Conservation (phyloP, 2,888 invertebrate species). For the Globia sparganii region DNA sequence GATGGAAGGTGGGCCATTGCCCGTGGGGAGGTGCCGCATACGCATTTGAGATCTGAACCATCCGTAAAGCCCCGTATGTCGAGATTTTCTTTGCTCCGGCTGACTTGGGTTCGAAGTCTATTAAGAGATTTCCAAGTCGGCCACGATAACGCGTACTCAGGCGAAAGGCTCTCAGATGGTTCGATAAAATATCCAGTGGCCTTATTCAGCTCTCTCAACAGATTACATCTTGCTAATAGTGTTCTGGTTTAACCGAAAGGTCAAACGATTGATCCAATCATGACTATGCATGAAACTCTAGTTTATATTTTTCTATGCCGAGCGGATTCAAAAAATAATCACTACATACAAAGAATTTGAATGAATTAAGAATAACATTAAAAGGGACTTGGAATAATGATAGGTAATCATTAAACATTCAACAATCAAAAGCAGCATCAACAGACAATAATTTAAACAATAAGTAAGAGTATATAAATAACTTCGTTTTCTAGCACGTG, state of each 20-base stretch:
- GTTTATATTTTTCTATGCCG: neutral
- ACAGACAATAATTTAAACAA: constrained; percentile 10
- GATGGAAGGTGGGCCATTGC: too few relatives aligned
- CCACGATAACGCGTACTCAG: neutral
- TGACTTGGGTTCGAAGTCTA: neutral
- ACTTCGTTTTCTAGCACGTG: constrained; percentile 5
- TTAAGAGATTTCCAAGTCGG: neutral
- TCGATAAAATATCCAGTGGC: neutral
- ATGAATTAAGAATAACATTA: neutral
- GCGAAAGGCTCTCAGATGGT: neutral
- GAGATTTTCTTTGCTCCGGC: neutral
- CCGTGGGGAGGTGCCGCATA: neutral
- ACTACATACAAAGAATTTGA: neutral
- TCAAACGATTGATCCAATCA: constrained; percentile 5
- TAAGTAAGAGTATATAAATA: constrained; percentile 40
- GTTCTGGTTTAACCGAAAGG: constrained; percentile 12
- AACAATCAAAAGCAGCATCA: neutral
- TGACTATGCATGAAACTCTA: neutral
- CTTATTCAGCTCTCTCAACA: neutral
- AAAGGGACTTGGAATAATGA: neutral
- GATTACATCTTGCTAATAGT: neutral
- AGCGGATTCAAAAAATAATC: neutral
- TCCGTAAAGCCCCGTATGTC: neutral
- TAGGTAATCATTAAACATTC: neutral
- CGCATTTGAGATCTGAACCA: neutral